Conservation (phyloP, 1,140 invertebrate species). For the Caenorhabditis latens region DNA sequence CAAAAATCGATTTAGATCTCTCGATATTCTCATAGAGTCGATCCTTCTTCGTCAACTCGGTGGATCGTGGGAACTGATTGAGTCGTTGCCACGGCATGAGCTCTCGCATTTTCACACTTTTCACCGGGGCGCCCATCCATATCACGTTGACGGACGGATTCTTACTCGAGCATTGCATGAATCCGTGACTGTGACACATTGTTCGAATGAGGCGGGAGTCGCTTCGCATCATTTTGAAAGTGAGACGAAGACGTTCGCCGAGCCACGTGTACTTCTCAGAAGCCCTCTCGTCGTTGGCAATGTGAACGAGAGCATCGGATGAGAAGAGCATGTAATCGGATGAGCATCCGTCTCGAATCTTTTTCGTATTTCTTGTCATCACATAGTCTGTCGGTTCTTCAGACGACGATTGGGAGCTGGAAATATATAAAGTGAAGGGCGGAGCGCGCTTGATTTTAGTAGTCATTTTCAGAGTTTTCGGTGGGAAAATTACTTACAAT, state of each 20-base stretch:
- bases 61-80: conserved; percentile 64
- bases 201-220: conserved; percentile 30
- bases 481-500: too few species aligned
- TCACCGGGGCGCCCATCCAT: conserved; percentile 40
- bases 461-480: too few species aligned
- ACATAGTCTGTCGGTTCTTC: conserved; percentile 5
- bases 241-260: conserved; percentile 30
- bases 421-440: too few species aligned
- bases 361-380: not conserved
- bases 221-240: conserved; percentile 49
- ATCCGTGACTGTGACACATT: conserved; percentile 39
- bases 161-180: conserved; percentile 33
- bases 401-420: not conserved
- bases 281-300: not conserved
- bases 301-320: conserved; percentile 13
- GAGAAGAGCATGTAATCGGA: conserved; percentile 45
- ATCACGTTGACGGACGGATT: conserved; percentile 27
- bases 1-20: conserved; percentile 58
- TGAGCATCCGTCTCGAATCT: not conserved
- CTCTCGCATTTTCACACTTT: conserved; percentile 28
- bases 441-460: too few species aligned
- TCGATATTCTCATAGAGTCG: conserved; percentile 76
- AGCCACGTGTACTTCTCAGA: conserved; percentile 46
- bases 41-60: conserved; percentile 79
- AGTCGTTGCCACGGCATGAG: conserved; percentile 59